phyloP scores from a whole-genome alignment of 2,113 vertebrate genomes.

The Beaufortia kweichowensis region DNA sequence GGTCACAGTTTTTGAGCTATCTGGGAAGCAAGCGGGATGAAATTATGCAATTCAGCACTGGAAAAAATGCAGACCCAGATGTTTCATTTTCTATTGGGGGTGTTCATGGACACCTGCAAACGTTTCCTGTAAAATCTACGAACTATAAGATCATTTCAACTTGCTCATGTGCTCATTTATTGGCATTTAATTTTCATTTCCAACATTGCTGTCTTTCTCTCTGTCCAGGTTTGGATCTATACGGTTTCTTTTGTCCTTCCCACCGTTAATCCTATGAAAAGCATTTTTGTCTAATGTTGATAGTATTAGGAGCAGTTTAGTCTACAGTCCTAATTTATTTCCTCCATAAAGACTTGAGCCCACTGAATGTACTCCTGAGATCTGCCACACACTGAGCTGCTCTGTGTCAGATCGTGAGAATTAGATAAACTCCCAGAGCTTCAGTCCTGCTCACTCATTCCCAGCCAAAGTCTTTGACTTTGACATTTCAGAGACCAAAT shows the following conservation, averaged over 20 bases:
- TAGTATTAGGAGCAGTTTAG: conserved; percentile 25
- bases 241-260: conserved; percentile 15
- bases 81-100: neutral
- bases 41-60: conserved; percentile 38
- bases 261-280: neutral
- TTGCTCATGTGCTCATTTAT: neutral
- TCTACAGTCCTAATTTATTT: conserved; percentile 29
- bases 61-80: conserved; percentile 24
- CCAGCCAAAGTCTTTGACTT: neutral
- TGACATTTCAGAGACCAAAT: conserved; percentile 10
- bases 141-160: neutral
- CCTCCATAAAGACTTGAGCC: neutral
- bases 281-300: conserved; percentile 14
- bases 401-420: conserved; percentile 1
- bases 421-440: neutral
- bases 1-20: neutral
- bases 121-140: neutral
- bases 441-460: neutral
- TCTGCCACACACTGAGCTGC: neutral
- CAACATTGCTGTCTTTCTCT: neutral
- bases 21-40: conserved; percentile 12
- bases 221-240: neutral
- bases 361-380: neutral
- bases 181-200: neutral
- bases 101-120: conserved; percentile 6